A percentile compares a stretch with the other conserved stretches of the same genome.
These are phyloP conservation scores for Ciconia stormi DNA, from an alignment of 2,113 vertebrate species.

Conservation along the genomic window DNA sequence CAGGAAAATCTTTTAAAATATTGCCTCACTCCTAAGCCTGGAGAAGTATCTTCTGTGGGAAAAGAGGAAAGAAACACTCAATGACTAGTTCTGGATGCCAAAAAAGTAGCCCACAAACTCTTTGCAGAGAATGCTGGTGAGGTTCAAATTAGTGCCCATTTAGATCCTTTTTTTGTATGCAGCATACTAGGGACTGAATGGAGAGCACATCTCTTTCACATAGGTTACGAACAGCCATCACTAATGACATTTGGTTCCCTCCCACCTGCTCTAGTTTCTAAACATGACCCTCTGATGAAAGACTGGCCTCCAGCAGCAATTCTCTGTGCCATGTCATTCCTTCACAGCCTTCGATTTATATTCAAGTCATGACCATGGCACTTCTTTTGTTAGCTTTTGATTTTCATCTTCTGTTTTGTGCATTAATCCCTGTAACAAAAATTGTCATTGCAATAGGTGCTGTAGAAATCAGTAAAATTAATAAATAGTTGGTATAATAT, in stretches of 20 bases:
- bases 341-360: not conserved
- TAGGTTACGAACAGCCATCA: not conserved
- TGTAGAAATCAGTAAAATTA: constrained; percentile 16
- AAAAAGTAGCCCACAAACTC: not conserved
- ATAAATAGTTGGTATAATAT: not conserved
- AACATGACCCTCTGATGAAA: not conserved
- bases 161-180: not conserved
- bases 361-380: not conserved
- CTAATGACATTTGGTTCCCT: not conserved
- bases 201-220: not conserved
- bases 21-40: not conserved
- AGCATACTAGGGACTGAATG: not conserved
- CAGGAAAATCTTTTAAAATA: not conserved
- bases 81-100: not conserved
- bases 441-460: not conserved
- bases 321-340: not conserved
- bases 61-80: not conserved
- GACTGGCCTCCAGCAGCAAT: constrained; percentile 3
- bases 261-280: constrained; percentile 3
- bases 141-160: not conserved
- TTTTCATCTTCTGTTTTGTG: not conserved
- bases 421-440: not conserved
- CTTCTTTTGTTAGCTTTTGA: constrained; percentile 3
- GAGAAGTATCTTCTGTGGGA: not conserved
- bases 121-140: not conserved